Evolutionary conservation across 2,797 vertebrate species (phyloP), one percentile per base, ranked within the genome.

Genomic region (Basileuterus tristriatus): DNA sequence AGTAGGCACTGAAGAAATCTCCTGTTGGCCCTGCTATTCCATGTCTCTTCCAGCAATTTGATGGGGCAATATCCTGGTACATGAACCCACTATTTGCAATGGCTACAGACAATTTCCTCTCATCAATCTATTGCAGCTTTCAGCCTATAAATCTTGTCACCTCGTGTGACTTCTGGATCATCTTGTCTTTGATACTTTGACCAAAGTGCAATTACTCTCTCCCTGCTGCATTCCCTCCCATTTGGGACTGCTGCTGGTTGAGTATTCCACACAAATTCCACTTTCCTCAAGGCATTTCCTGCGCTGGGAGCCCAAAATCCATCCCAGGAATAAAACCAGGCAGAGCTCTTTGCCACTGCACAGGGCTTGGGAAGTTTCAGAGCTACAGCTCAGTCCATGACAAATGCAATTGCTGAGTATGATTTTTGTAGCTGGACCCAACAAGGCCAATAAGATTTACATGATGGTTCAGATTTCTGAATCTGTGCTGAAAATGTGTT

Each of bases 231-330:
- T 41, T 39, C 27, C 39, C 37, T 81, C 55, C 26, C 10, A 1
- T 50, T 72, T 29, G 18, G 53, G 52, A 39, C 50, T 75, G 47
- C 63, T 89, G 18, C 17, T 36, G 11, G 7, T 21, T 76, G 24
- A 79, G 69, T 22, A 50, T 47, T 79, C 39, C 47, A 82, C 2
- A 9, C 30, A 69, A 92, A 87, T 63, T 79, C 70, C 78, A 46
- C 32, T 24, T 68, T 85, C 59, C 32, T 52, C 15, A 34, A 85
- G 52, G 32, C 34, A 59, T 26, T 59, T 89, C 14, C 49, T 46
- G 4, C 0, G 32, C 0, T 49, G 34, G 30, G 30, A 89, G 20
- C 7, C 46, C 15, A 23, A 8, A 11, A 53, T 2, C 15, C 27
- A 77, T 7, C 11, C 46, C 67, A 81, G 39, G 36, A 79, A 79